These are phyloP conservation scores for Leucoma salicis DNA, from an alignment of 2,888 invertebrate species.

Conservation along the genomic window DNA sequence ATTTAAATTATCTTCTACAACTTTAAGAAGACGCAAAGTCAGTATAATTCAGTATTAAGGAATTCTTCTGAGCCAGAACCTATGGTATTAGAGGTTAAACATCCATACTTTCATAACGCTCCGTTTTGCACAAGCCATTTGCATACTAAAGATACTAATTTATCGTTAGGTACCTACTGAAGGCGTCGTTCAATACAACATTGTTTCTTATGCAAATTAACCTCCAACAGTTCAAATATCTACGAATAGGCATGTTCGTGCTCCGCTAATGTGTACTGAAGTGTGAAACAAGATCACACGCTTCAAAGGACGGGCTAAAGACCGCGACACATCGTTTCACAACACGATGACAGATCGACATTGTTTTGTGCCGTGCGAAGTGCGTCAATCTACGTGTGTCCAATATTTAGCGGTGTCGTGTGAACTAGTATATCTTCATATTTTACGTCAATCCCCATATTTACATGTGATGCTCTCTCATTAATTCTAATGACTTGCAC, in stretches of 20 bases:
- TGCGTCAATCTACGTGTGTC: slow-evolving; percentile 65
- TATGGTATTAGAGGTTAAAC: too few relatives aligned
- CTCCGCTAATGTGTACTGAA: slow-evolving; percentile 22
- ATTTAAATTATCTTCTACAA: too few relatives aligned
- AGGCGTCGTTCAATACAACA: too few relatives aligned
- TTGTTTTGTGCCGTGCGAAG: slow-evolving; percentile 34
- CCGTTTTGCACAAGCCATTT: too few relatives aligned
- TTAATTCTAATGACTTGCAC: slow-evolving; percentile 42
- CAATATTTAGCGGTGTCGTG: slow-evolving; percentile 54
- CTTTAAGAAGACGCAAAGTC: too few relatives aligned
- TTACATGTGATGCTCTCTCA: slow-evolving; percentile 41
- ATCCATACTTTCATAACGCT: too few relatives aligned
- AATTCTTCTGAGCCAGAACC: too few relatives aligned
- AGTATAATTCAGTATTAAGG: too few relatives aligned
- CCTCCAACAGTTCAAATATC: neutral
- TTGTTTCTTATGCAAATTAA: neutral
- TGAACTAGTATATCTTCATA: slow-evolving; percentile 53
- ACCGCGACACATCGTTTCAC: slow-evolving; percentile 30
- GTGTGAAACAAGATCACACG: slow-evolving; percentile 26
- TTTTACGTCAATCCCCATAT: slow-evolving; percentile 58
- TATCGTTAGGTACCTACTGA: too few relatives aligned
- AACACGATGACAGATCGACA: slow-evolving; percentile 35
- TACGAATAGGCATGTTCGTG: slow-evolving; percentile 3
- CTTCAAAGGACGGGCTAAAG: slow-evolving; percentile 30
- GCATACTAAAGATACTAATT: too few relatives aligned